Evolutionary conservation across 2,797 vertebrate species (phyloP).

Genomic region (Adrianichthys oophorus): DNA sequence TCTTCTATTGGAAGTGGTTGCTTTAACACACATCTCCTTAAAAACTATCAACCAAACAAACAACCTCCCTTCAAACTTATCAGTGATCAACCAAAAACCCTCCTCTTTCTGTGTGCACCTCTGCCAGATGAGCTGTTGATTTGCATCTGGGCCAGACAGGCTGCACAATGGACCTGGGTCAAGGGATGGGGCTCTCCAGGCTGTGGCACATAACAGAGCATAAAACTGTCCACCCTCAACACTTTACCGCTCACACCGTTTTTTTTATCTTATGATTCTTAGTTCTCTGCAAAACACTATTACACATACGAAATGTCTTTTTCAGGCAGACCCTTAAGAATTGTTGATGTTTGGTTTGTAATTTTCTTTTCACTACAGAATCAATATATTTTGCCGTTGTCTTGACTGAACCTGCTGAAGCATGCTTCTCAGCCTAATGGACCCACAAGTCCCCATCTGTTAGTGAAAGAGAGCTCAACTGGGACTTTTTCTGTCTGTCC

Average conservation of each 20-base stretch:
- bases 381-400: slow-evolving; percentile 70
- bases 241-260: slow-evolving; percentile 2
- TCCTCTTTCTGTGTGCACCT: too few relatives aligned
- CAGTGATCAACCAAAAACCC: too few relatives aligned
- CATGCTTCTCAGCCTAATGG: slow-evolving; percentile 72
- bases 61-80: too few relatives aligned
- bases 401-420: slow-evolving; percentile 70
- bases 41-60: too few relatives aligned
- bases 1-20: too few relatives aligned
- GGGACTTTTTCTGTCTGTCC: slow-evolving; percentile 40
- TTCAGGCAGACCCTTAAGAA: slow-evolving; percentile 47
- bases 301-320: slow-evolving; percentile 38
- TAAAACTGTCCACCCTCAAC: too few relatives aligned
- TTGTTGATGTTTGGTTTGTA: slow-evolving; percentile 69
- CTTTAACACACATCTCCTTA: too few relatives aligned
- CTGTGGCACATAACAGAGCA: too few relatives aligned
- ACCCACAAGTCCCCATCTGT: slow-evolving; percentile 76
- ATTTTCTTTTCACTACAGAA: slow-evolving; percentile 70
- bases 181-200: too few relatives aligned
- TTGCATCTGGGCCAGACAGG: too few relatives aligned
- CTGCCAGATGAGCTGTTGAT: too few relatives aligned
- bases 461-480: slow-evolving; percentile 70
- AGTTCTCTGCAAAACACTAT: slow-evolving; percentile 20
- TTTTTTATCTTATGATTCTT: neutral
- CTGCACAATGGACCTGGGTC: too few relatives aligned